These are phyloP conservation scores for Eristalis pertinax DNA, from an alignment of 2,888 invertebrate species.

Conservation along the genomic window DNA sequence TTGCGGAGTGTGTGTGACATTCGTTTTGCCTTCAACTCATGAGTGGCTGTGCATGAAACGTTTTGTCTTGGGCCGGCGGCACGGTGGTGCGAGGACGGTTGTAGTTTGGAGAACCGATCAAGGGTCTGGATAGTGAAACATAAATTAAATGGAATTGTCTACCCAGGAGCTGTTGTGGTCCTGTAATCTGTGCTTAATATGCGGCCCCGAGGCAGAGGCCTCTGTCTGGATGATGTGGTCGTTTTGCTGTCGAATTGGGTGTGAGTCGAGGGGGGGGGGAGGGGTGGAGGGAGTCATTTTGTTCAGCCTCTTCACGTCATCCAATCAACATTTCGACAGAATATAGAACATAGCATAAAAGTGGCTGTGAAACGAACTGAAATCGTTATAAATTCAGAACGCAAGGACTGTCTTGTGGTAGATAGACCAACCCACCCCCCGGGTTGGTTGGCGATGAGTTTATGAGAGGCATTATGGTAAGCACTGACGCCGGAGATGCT, in stretches of 20 bases:
- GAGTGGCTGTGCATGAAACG: too few species aligned
- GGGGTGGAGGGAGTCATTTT: neutral
- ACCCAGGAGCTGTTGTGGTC: slow-evolving; percentile 3
- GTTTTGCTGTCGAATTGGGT: neutral
- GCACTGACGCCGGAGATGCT: neutral
- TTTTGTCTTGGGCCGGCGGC: too few species aligned
- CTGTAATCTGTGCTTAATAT: slow-evolving; percentile 17
- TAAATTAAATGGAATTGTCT: slow-evolving; percentile 22
- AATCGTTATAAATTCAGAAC: neutral
- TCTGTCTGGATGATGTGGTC: neutral
- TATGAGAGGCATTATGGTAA: neutral
- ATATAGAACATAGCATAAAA: neutral
- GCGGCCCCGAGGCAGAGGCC: neutral
- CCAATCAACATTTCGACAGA: neutral
- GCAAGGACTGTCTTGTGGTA: neutral
- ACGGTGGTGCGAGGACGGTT: neutral
- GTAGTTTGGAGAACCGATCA: neutral
- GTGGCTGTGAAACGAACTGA: neutral
- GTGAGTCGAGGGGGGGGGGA: neutral
- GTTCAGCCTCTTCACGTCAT: neutral
- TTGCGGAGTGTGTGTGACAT: neutral
- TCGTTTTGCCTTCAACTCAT: neutral
- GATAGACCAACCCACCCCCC: neutral
- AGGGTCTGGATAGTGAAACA: neutral
- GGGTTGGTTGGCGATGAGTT: neutral